Evolutionary conservation across 2,797 vertebrate species (phyloP), one percentile per base, ranked within the genome.

Genomic region (Silurus aristotelis): DNA sequence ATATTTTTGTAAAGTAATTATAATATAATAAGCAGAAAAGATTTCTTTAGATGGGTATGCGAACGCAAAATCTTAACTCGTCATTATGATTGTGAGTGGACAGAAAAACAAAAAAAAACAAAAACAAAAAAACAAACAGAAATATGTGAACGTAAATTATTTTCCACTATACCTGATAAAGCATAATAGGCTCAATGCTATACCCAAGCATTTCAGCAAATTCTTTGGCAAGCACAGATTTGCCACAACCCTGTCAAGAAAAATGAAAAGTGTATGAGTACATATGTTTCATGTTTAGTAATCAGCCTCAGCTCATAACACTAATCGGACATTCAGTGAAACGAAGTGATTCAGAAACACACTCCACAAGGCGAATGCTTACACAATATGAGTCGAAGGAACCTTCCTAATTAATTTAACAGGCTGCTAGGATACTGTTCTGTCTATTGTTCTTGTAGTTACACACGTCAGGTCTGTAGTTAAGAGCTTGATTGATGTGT

Each of bases 191-290:
- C 88, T 99, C 98, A 46, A 94, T 90, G 90, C 90, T 95, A 91
- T 99, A 99, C 81, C 97, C 98, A 85, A 99, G 92, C 20, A 95
- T 94, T 88, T 96, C 95, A 5, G 97, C 97, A 92, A 99, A 99
- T 92, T 97, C 96, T 90, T 94, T 97, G 0, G 96, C 94, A 63
- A 99, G 94, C 89, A 97, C 96, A 0, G 97, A 98, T 95, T 99
- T 99, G 14, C 98, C 98, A 91, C 97, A 98, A 15, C 98, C 98
- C 98, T 99, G 84, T 38, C 92, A 93, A 88, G 19, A 83, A 84
- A 27, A 6, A 80, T 31, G 68, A 78, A 31, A 56, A 27, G 72
- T 56, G 67, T 9, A 67, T 38, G 19, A 10, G 14, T n/a, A 56
- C 22, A 55, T 25, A 31, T 63, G 20, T 52, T 14, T 46, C 3